Evolutionary conservation across 2,888 invertebrate species (phyloP).

Genomic region (Troides helena): DNA sequence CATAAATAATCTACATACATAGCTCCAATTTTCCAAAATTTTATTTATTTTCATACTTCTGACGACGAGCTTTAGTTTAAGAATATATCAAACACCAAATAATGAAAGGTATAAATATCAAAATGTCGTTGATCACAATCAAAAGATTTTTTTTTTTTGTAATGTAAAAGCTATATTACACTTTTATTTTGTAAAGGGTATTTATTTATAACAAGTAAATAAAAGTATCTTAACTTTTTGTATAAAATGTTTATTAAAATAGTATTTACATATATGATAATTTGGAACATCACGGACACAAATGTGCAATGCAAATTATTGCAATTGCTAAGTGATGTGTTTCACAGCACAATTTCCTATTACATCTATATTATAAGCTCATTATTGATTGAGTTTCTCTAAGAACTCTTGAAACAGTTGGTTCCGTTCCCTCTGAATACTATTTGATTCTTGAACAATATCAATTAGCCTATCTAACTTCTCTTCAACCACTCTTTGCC

Average conservation of each 20-base stretch:
- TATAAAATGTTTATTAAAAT: constrained; percentile 12
- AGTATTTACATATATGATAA: constrained; percentile 11
- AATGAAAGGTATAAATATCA: too few relatives aligned
- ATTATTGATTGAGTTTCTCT: constrained; percentile 53
- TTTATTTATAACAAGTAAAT: too few relatives aligned
- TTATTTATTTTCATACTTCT: too few relatives aligned
- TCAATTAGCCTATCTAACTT: constrained; percentile 70
- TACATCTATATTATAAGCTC: neutral
- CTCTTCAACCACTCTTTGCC: constrained; percentile 67
- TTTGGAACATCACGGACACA: neutral
- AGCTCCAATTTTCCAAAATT: too few relatives aligned
- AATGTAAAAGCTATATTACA: too few relatives aligned
- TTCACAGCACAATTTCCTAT: neutral
- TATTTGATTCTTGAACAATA: constrained; percentile 73
- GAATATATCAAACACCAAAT: too few relatives aligned
- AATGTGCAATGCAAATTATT: neutral
- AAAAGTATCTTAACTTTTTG: neutral
- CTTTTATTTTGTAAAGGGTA: too few relatives aligned
- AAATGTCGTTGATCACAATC: too few relatives aligned
- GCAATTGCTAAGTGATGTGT: neutral
- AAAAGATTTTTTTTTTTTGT: too few relatives aligned
- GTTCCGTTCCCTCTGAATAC: constrained; percentile 69
- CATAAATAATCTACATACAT: too few relatives aligned
- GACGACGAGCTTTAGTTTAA: too few relatives aligned
- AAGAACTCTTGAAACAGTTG: constrained; percentile 67